Base-by-base conservation (phyloP, 2,113 vertebrate species). In the Colistium nudipinnis region DNA sequence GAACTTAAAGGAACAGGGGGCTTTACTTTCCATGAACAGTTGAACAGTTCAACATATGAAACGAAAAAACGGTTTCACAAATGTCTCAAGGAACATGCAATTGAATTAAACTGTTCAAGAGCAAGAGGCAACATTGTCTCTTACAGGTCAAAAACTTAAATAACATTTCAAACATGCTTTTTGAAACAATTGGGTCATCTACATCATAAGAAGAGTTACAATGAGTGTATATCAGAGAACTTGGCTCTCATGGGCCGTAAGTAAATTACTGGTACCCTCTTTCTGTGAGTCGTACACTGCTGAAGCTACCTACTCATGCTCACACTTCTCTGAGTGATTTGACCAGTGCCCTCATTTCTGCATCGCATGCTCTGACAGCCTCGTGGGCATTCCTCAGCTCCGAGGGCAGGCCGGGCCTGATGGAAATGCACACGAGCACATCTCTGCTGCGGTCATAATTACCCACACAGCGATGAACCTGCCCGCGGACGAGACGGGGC, bases 401-500 rank as follows among this genome's bases (percentile, higher is more conserved):
- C 10, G 92, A 88, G 67, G 82, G 70, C 69, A 93, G 93, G 38
- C 93, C 94, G 0, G 95, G 90, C 78, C 98, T 92, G 19, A 99
- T 92, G 36, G 96, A 98, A 64, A 99, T 89, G 4, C 97, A 98
- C 71, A 90, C 91, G 71, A 99, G 93, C 79, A 94, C 24, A 25
- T 95, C 94, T 88, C 77, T 94, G 71, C 91, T 88, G 53, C 82
- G 67, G 41, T 98, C 93, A 41, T 96, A 99, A 88, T 92, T 97
- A 25, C 98, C 98, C 83, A 99, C 90, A 78, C 95, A 97, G 36
- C 98, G 94, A 76, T 97, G 94, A 69, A 95, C 90, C 84, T 93
- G 94, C 45, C 96, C 96, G 83, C 97, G 93, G 79, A 98, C 96
- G 70, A 99, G 92, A 77, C 96, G 94, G 63, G 96, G 96, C 60